These are phyloP conservation scores for Limnephilus auricula DNA, from an alignment of 2,888 invertebrate species.

Conservation along the genomic window DNA sequence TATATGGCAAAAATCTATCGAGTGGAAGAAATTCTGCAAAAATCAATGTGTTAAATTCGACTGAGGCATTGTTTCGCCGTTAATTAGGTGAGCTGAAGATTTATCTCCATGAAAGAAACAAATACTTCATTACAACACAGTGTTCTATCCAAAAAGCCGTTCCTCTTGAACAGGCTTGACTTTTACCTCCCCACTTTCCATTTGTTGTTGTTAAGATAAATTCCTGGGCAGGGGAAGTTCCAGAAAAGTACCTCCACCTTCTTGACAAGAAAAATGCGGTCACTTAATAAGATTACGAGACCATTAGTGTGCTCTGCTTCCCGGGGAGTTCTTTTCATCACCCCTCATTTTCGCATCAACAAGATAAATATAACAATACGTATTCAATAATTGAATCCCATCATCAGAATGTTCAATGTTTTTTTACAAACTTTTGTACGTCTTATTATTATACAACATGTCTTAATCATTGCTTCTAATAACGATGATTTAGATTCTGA, in stretches of 20 bases:
- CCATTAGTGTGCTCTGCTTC: conserved; percentile 51
- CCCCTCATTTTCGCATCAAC: conserved; percentile 34
- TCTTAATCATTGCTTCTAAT: neutral
- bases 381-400: neutral
- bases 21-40: neutral
- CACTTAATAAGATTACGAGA: conserved; percentile 55
- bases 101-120: conserved; percentile 9
- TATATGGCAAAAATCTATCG: too few relatives aligned
- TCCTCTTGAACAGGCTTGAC: neutral
- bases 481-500: neutral
- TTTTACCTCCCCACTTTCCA: neutral
- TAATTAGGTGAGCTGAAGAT: conserved; percentile 16
- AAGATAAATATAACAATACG: conserved; percentile 32
- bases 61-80: neutral
- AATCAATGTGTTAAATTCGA: neutral
- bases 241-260: neutral
- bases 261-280: conserved; percentile 53
- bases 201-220: neutral
- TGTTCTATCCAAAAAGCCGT: neutral
- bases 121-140: conserved; percentile 34
- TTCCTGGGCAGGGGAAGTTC: neutral
- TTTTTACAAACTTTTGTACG: neutral
- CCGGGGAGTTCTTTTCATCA: conserved; percentile 39
- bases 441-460: neutral
- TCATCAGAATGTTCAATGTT: neutral